Base-by-base conservation (phyloP, 2,888 invertebrate species). In the Carcina quercana region DNA sequence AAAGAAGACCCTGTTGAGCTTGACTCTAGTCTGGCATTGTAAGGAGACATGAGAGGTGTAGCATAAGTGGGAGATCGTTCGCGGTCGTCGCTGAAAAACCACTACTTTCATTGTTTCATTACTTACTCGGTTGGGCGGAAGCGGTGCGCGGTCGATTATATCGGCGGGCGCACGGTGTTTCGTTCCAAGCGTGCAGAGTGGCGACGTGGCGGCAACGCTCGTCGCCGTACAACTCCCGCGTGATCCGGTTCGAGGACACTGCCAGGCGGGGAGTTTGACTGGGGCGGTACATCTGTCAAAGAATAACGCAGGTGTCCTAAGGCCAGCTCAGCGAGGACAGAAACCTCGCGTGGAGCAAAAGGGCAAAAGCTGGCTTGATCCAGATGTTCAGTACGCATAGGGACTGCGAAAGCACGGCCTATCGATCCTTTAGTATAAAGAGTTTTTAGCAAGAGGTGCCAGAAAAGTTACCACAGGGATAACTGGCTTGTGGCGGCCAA, bases 321-420 rank as follows among this genome's bases (percentile, higher is more conserved):
- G 22, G 22, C 22, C 22, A 7, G 19, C 83, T 86, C 86, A 84
- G 80, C 65, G 79, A 86, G 88, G 86, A 87, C 87, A 86, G 88
- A 89, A 89, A 89, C 87, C 88, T 87, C 86, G 76, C 86, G 85
- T 88, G 80, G 88, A 88, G 87, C 83, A 88, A 87, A 89, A 88
- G 87, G 86, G 86, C 84, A 87, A 87, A 88, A 75, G 87, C 87
- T 86, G 79, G 78, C 86, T 87, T 87, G 87, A 88, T 88, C 86
- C 79, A 74, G 84, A 86, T 86, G 85, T 87, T 86, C 86, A 87
- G 86, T 86, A 86, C 68, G 78, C 82, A 87, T 85, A 86, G 73
- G 74, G 83, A 87, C 86, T 79, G 86, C 82, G 86, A 88, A 88
- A 87, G 86, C 85, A 79, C 67, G 87, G 87, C 87, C 86, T 87